A percentile compares a stretch with the other conserved stretches of the same genome.
These are phyloP conservation scores for Xiphophorus couchianus DNA, from an alignment of 2,113 vertebrate genomes.

Conservation along the genomic window DNA sequence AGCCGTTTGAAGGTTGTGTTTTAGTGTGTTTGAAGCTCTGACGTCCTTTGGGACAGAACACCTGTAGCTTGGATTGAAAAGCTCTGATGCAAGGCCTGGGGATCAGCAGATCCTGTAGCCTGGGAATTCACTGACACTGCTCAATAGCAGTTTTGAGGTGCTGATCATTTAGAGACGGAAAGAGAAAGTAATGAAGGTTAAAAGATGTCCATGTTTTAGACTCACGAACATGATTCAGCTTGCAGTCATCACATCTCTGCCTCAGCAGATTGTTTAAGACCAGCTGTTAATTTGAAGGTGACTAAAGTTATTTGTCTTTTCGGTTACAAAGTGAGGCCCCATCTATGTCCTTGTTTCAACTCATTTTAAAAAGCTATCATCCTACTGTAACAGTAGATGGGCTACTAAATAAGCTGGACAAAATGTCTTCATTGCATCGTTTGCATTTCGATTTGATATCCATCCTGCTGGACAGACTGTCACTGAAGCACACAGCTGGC, in stretches of 20 bases:
- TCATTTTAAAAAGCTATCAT: no score
- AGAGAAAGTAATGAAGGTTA: slow-evolving; percentile 1
- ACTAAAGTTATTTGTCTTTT: no score
- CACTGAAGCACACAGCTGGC: no score
- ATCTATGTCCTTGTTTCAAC: no score
- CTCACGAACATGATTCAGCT: not conserved
- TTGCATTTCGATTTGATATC: no score
- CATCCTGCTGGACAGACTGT: no score
- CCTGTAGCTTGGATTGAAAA: slow-evolving; percentile 53
- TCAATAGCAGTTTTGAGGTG: slow-evolving; percentile 40
- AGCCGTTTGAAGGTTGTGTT: slow-evolving; percentile 68
- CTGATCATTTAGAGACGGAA: slow-evolving; percentile 41
- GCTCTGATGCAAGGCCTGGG: slow-evolving; percentile 40
- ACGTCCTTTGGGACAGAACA: slow-evolving; percentile 53
- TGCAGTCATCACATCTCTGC: slow-evolving; percentile 1
- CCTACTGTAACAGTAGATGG: no score
- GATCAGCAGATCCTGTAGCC: slow-evolving; percentile 58
- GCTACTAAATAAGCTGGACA: no score
- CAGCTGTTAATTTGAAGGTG: no score
- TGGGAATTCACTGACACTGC: slow-evolving; percentile 43
- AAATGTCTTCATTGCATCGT: no score
- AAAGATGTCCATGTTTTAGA: slow-evolving; percentile 40
- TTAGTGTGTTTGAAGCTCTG: slow-evolving; percentile 47
- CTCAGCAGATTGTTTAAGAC: not conserved
- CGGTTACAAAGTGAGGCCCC: no score